Evolutionary conservation across 2,113 vertebrate species (phyloP).

Genomic region (Silurus meridionalis): DNA sequence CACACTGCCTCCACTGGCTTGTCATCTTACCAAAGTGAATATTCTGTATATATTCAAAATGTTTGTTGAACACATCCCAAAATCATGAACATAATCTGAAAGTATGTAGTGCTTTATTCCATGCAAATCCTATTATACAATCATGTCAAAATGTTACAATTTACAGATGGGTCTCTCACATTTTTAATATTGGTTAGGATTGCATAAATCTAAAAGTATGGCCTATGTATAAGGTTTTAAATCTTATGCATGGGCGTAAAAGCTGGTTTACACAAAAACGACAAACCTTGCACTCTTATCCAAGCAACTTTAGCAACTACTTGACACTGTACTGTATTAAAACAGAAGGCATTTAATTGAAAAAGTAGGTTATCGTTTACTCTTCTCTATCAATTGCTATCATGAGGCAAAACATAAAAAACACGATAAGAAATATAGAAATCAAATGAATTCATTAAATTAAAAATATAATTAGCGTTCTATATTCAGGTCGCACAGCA

Average conservation of each 20-base stretch:
- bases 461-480: conserved; percentile 4
- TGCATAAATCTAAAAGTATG: neutral
- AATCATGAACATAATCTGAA: neutral
- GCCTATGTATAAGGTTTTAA: neutral
- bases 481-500: conserved; percentile 35
- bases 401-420: neutral
- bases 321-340: neutral
- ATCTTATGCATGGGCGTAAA: neutral
- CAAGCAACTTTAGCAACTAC: neutral
- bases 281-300: neutral
- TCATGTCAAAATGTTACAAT: neutral
- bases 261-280: neutral
- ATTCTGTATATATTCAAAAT: too few relatives aligned
- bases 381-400: neutral
- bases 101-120: neutral
- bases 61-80: too few relatives aligned
- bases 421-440: neutral
- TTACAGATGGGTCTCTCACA: neutral
- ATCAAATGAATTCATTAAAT: neutral
- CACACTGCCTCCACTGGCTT: too few relatives aligned
- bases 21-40: too few relatives aligned
- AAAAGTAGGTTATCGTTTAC: neutral
- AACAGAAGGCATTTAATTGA: neutral
- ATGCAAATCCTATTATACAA: neutral
- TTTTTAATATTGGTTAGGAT: neutral